Evolutionary conservation across 2,888 invertebrate genomes (phyloP).

Genomic region (Cephus spinipes): DNA sequence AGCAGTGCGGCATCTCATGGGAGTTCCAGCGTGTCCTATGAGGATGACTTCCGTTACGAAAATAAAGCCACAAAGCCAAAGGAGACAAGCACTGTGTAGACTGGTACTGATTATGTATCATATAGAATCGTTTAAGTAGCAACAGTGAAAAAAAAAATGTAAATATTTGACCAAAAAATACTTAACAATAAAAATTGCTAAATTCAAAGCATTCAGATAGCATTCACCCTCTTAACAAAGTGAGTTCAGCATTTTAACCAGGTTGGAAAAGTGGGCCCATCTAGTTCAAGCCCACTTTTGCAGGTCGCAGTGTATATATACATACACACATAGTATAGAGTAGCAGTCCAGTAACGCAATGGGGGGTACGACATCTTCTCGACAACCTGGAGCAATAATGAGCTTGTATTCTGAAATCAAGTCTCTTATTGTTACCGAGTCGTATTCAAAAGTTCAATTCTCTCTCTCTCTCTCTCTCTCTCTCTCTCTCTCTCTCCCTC

Average conservation of each 20-base stretch:
- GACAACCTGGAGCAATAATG: conserved; percentile 48
- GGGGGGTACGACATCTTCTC: conserved; percentile 12
- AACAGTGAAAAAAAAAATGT: neutral
- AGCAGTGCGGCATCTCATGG: conserved; percentile 17
- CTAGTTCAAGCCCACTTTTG: neutral
- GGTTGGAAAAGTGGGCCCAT: neutral
- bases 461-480: conserved; percentile 10
- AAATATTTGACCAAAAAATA: neutral
- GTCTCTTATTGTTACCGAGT: conserved; percentile 51
- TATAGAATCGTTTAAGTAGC: neutral
- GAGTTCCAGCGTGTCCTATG: conserved; percentile 8
- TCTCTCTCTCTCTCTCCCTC: conserved; percentile 33
- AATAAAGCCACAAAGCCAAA: conserved; percentile 16
- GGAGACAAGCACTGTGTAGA: neutral
- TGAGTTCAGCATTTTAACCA: neutral
- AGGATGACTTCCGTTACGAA: conserved; percentile 22
- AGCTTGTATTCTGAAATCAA: conserved; percentile 58
- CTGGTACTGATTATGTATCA: neutral
- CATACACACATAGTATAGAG: neutral
- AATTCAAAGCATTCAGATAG: neutral
- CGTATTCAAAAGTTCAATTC: neutral
- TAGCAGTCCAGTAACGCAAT: conserved; percentile 1
- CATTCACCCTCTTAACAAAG: neutral
- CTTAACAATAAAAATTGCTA: neutral
- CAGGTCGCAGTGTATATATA: neutral